Base-by-base conservation (phyloP, 2,113 vertebrate genomes). In the Scortum barcoo region DNA sequence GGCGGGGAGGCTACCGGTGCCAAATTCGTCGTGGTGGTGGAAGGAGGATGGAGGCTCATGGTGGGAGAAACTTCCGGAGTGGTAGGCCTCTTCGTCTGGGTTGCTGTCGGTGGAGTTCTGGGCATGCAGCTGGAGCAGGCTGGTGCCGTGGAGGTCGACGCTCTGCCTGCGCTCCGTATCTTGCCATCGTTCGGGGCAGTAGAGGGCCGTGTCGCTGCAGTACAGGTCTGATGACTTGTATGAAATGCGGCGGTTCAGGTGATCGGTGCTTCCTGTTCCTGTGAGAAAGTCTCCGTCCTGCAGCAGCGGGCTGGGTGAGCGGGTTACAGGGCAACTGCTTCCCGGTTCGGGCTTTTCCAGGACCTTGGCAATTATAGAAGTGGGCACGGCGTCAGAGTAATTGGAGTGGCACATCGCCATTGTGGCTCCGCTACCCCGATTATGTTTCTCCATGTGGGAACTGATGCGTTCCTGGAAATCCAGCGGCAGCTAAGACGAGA, bases 181-280 rank as follows among this genome's bases (percentile, higher is more conserved):
- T 53, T 95, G 97, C 87, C 97, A 94, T 42, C 96, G 95, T 66
- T 96, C 96, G 0, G 97, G 97, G 85, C 97, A 97, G 88, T 99
- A 99, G 53, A 99, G 97, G 1, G 97, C 97, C 0, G 97, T 97
- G 87, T 99, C 98, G 0, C 98, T 99, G 94, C 97, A 96, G 93
- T 97, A 99, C 81, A 97, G 88, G 83, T 99, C 97, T 0, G 95
- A 95, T 1, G 90, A 94, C 88, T 99, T 98, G 80, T 96, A 97
- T 0, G 96, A 92, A n/a, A 93, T 69, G 4, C 94, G 93, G 1
- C 96, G 94, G 60, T 95, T 94, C 0, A 94, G 90, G 81, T 97
- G 96, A 72, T 97, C 96, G 0, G 84, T 78, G 11, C 95, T 93
- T 24, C 95, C 96, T 48, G 95, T 91, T 36, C 94, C 96, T 11